Conservation (phyloP, 2,113 vertebrate species). For the Aspidoscelis tigris region DNA sequence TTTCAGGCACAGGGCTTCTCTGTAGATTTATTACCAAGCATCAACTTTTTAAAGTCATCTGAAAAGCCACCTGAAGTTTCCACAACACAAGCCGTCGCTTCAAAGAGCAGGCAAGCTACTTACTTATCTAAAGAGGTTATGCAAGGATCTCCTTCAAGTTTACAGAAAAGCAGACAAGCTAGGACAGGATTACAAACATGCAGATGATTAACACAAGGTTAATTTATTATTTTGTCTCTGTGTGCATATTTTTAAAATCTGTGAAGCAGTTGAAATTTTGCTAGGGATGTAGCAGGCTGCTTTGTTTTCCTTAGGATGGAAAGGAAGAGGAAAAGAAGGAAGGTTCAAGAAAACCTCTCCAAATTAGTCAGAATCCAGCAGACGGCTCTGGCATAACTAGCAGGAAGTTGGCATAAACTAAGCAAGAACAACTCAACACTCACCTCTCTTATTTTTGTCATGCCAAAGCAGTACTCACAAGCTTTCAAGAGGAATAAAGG, state of each 20-base stretch:
- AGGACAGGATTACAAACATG: not conserved
- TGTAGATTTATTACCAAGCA: not conserved
- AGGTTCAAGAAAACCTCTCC: not conserved
- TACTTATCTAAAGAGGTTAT: not conserved
- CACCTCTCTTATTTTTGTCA: not conserved
- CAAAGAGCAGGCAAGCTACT: not conserved
- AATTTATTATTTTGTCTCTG: not conserved
- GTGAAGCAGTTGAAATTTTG: not conserved
- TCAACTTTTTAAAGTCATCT: not conserved
- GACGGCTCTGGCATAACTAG: not conserved
- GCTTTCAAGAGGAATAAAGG: not conserved
- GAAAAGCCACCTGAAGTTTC: not conserved
- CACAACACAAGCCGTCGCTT: not conserved
- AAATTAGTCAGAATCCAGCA: not conserved
- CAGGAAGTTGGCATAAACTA: not conserved
- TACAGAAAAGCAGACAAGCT: not conserved
- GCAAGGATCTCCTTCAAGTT: not conserved
- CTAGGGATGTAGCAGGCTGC: not conserved
- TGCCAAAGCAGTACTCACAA: not conserved
- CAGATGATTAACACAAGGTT: not conserved
- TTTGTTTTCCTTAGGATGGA: not conserved
- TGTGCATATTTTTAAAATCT: not conserved
- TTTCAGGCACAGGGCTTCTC: slow-evolving; percentile 1
- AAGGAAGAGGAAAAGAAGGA: not conserved
- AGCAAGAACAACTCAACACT: not conserved